Evolutionary conservation across 2,888 invertebrate species (phyloP).

Genomic region (Serrognathus titanus): DNA sequence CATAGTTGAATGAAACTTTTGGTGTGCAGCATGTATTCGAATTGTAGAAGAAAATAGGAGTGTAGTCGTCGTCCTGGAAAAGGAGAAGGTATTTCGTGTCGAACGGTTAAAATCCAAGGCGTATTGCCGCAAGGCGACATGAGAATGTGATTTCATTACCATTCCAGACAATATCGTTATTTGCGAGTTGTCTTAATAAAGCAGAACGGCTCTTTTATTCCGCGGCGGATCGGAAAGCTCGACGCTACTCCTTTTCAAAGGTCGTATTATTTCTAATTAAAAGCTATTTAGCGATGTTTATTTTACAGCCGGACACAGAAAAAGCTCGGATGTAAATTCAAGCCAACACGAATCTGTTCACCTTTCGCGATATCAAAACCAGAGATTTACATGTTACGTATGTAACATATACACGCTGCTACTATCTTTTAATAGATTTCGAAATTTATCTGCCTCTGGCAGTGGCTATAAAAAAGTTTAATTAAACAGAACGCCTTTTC

Average conservation of each 20-base stretch:
- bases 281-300: too few species aligned
- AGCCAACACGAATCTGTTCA: background rate
- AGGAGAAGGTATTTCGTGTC: slow-evolving; percentile 1
- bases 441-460: background rate
- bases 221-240: too few species aligned
- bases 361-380: background rate
- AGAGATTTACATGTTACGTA: background rate
- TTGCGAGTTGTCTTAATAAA: background rate
- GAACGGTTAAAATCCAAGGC: slow-evolving; percentile 7
- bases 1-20: too few species aligned
- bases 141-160: slow-evolving; percentile 2
- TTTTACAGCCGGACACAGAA: too few species aligned
- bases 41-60: too few species aligned
- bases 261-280: too few species aligned
- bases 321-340: too few species aligned
- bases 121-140: slow-evolving; percentile 4
- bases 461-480: background rate
- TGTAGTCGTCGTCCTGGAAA: background rate
- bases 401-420: background rate
- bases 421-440: slow-evolving; percentile 3
- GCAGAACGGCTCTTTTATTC: background rate
- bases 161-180: background rate
- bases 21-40: too few species aligned
- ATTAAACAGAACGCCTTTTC: too few species aligned
- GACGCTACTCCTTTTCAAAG: too few species aligned